These are phyloP conservation scores for Pelmatolapia mariae DNA, from an alignment of 2,113 vertebrate genomes.

Conservation along the genomic window DNA sequence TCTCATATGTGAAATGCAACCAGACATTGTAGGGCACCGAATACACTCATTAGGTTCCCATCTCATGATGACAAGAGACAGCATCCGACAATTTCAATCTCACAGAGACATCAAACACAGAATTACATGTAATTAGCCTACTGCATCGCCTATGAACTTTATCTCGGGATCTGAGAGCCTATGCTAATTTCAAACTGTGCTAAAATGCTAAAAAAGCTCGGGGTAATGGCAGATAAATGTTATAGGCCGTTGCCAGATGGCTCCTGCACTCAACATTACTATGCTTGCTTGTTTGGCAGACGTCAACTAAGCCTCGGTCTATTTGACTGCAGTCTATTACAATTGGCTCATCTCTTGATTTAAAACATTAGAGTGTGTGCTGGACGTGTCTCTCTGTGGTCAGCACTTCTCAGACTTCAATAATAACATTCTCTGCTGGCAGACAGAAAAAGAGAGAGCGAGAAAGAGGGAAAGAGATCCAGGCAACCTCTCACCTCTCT, in stretches of 20 bases:
- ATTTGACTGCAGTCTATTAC: slow-evolving; percentile 54
- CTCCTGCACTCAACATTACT: slow-evolving; percentile 25
- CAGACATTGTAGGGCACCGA: neutral
- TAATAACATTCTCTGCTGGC: slow-evolving; percentile 61
- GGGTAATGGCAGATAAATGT: slow-evolving; percentile 35
- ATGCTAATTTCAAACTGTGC: slow-evolving; percentile 28
- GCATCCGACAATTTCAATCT: slow-evolving; percentile 14
- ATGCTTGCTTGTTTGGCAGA: slow-evolving; percentile 55
- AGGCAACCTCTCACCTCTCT: slow-evolving; percentile 61
- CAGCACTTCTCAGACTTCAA: slow-evolving; percentile 70
- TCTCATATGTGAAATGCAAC: neutral
- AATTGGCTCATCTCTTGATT: slow-evolving; percentile 55
- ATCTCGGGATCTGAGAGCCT: slow-evolving; percentile 3
- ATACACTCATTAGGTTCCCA: neutral
- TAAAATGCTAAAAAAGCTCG: slow-evolving; percentile 20
- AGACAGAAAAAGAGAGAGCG: neutral
- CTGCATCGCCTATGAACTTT: slow-evolving; percentile 28
- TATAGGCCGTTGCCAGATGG: slow-evolving; percentile 44
- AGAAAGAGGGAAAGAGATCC: slow-evolving; percentile 52
- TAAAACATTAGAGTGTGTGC: slow-evolving; percentile 49
- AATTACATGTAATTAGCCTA: slow-evolving; percentile 43
- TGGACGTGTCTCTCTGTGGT: slow-evolving; percentile 58
- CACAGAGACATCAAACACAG: slow-evolving; percentile 26
- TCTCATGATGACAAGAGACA: slow-evolving; percentile 7
- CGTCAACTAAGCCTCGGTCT: slow-evolving; percentile 30